Percentiles rank a stretch among this genome's conserved stretches.
These are phyloP conservation scores for Agrotis ipsilon DNA, from an alignment of 2,888 invertebrate genomes.

Conservation along the genomic window DNA sequence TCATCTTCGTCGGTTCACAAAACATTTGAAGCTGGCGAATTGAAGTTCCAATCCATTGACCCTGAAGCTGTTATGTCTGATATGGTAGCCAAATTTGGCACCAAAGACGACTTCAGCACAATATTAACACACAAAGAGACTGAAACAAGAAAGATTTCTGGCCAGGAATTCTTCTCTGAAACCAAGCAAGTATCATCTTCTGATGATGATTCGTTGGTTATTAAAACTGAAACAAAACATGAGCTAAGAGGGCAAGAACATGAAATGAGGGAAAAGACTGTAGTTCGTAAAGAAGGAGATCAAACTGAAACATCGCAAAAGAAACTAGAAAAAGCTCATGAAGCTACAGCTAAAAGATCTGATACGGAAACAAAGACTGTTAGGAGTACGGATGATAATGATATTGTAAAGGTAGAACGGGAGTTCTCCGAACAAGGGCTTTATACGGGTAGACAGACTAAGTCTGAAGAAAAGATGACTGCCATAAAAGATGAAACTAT, in stretches of 20 bases:
- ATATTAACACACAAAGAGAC: slow-evolving; percentile 90
- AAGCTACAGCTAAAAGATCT: slow-evolving; percentile 86
- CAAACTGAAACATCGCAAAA: slow-evolving; percentile 89
- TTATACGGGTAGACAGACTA: slow-evolving; percentile 86
- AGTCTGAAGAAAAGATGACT: slow-evolving; percentile 89
- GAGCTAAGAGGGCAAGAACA: slow-evolving; percentile 88
- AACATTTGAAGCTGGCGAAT: slow-evolving; percentile 79
- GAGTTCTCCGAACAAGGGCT: slow-evolving; percentile 87
- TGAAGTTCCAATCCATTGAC: slow-evolving; percentile 85
- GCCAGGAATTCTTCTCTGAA: slow-evolving; percentile 87
- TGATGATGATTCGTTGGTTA: slow-evolving; percentile 87
- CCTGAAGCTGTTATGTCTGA: slow-evolving; percentile 85
- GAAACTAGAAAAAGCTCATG: slow-evolving; percentile 89
- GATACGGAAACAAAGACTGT: slow-evolving; percentile 88
- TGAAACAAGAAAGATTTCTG: slow-evolving; percentile 87
- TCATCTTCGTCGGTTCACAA: slow-evolving; percentile 87
- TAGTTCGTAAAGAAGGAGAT: slow-evolving; percentile 84
- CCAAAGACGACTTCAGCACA: slow-evolving; percentile 80
- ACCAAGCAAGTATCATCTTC: slow-evolving; percentile 88
- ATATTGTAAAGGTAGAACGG: slow-evolving; percentile 84
- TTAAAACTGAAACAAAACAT: slow-evolving; percentile 87
- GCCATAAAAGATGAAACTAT: slow-evolving; percentile 88
- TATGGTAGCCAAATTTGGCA: slow-evolving; percentile 85
- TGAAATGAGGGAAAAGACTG: slow-evolving; percentile 88
- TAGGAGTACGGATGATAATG: slow-evolving; percentile 85